Conservation (phyloP, 2,113 vertebrate genomes). For the Conger conger region DNA sequence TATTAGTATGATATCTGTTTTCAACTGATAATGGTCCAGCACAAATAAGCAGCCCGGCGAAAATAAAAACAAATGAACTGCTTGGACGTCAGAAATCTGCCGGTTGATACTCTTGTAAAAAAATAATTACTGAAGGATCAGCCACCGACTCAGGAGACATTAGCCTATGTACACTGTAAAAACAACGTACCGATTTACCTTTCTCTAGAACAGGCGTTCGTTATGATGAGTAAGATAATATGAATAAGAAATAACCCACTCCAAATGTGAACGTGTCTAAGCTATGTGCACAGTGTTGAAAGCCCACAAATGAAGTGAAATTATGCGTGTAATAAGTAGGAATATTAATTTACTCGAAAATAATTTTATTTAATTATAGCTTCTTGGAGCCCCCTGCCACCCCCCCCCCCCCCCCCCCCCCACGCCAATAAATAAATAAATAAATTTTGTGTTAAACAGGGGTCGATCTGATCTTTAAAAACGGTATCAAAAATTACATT, state of each 20-base stretch:
- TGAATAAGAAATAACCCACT: not conserved
- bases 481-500: not conserved
- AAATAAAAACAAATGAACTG: not conserved
- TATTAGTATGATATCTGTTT: not conserved
- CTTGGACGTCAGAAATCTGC: not conserved
- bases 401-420: too few species aligned
- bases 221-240: not conserved
- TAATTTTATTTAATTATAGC: not conserved
- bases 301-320: not conserved
- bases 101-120: not conserved
- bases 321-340: not conserved
- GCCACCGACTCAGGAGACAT: not conserved
- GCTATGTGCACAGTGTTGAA: not conserved
- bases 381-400: not conserved
- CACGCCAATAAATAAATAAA: not conserved
- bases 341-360: not conserved
- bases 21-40: not conserved
- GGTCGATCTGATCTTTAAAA: constrained; percentile 16
- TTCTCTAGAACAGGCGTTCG: not conserved
- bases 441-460: constrained; percentile 21
- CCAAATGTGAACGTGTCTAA: not conserved
- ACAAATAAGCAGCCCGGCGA: not conserved
- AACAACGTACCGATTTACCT: not conserved
- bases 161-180: not conserved
- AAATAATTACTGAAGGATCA: not conserved